Evolutionary conservation across 2,113 vertebrate species (phyloP), one percentile per base, ranked within the genome.

Genomic region (Odontesthes bonariensis): DNA sequence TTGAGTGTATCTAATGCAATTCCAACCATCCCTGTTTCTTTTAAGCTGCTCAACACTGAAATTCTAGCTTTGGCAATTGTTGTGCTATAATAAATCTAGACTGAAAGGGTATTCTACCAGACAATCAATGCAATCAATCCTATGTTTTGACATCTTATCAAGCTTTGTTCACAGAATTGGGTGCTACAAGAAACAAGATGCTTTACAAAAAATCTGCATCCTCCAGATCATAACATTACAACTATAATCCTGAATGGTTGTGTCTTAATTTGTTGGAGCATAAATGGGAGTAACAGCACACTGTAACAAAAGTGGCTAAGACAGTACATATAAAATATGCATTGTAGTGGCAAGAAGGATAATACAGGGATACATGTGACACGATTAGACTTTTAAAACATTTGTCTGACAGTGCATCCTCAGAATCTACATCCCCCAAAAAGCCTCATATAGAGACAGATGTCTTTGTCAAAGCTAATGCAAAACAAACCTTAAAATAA

Each of bases 91-190:
- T 87, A 54, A 74, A 75, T 56, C 60, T 44, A 68, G 52, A 84
- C 77, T 87, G 38, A 87, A 79, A 83, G 72, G 17, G 1, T 10
- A 56, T 47, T 20, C 53, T 42, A 60, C 6, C 81, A 77, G 23
- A 75, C 74, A 70, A 27, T 63, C 69, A 76, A 31, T 54, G 65
- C 14, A n/a, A n/a, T 40, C 11, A 10, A 49, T 71, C 68, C 71
- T 67, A 20, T 14, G 51, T 67, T 85, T 70, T 79, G 75, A 66
- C 67, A 69, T 81, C 80, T 84, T 81, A 85, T 85, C 62, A 64
- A 52, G 60, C 57, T 83, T 84, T 77, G 66, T 77, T 66, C 61
- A 31, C 23, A 23, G 19, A 35, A 27, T 53, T 46, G 20, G 72
- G 64, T 13, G 11, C 16, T 70, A 72, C 62, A 68, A 33, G 27